Evolutionary conservation across 2,888 invertebrate species (phyloP), one percentile per base, ranked within the genome.

Genomic region (Nipponacmea schrenckii): DNA sequence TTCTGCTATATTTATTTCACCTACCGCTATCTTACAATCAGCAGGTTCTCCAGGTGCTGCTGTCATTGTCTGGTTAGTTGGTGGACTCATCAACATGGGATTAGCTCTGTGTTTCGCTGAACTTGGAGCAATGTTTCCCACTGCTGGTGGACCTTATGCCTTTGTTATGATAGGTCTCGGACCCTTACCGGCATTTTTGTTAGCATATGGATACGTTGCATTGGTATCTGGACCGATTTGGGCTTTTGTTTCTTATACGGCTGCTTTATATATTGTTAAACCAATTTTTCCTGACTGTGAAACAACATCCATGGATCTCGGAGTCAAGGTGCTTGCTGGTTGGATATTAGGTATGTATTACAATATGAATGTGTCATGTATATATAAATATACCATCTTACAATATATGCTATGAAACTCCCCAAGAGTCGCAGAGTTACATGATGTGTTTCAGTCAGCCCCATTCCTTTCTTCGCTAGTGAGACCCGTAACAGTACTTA

Each of bases 51-150:
- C 97, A 90, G 97, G 96, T 90, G 93, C 96, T 90, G 95, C 96
- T 91, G 94, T 98, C 91, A 92, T 96, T 89, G 94, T 97, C 88
- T 98, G 97, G 97, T 93, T 95, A 91, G 92, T 94, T 86, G 97
- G 97, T 90, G 97, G 97, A 85, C 90, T 96, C 88, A 93, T 98
- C 88, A 84, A 85, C 64, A 62, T 84, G 24, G 78, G 78, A 7
- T 73, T 78, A 39, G 82, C 95, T 0, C 87, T 95, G 71, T 93
- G 94, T 10, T 95, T 94, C 84, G 94, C 94, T 31, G 95, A 95
- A 89, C 89, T 95, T 67, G 94, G 94, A 39, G 93, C 94, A 0
- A 93, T 94, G 7, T 92, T 94, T 15, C 94, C 93, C 0, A 91
- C 93, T 82, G 94, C 94, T 0, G 95, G 95, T 4, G 94, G 94